phyloP scores from a whole-genome alignment of 30 jellyfish, hydroid and myxozoan species.

The Nemopilema nomurai region DNA sequence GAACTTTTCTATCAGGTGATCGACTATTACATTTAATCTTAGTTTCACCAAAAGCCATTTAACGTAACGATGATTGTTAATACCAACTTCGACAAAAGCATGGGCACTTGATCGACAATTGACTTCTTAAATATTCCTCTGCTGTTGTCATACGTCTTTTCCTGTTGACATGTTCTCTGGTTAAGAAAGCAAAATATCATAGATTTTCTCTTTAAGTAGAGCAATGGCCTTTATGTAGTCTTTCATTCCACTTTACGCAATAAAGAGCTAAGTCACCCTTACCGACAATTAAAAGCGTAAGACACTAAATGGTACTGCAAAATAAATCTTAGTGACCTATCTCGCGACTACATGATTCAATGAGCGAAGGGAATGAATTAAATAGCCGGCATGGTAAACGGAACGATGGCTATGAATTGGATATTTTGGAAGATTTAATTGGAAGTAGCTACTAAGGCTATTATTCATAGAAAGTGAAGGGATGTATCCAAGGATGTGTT shows the following conservation, averaged over 20 bases:
- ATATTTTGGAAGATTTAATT: no score
- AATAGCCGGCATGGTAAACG: no score
- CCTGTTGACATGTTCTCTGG: background rate
- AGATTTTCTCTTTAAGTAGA: background rate
- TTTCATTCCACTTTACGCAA: background rate
- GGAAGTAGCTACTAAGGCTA: no score
- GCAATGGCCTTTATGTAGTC: background rate
- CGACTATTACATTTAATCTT: background rate
- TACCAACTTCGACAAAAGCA: background rate
- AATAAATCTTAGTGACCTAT: background rate
- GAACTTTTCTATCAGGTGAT: background rate
- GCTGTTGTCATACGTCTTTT: background rate
- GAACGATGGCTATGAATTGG: no score
- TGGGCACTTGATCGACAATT: background rate
- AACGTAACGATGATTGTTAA: background rate
- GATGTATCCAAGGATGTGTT: no score
- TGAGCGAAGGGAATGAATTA: background rate
- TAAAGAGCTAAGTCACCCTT: background rate
- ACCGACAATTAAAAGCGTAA: no score
- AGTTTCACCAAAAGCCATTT: background rate
- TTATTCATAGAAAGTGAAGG: no score
- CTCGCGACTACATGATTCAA: background rate
- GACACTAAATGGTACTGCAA: background rate
- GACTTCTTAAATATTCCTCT: background rate
- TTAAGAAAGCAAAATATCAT: background rate